A percentile compares a stretch with the other conserved stretches of the same genome.
Evolutionary conservation across 2,888 invertebrate species (phyloP).

Genomic region (Aphidoletes aphidimyza): DNA sequence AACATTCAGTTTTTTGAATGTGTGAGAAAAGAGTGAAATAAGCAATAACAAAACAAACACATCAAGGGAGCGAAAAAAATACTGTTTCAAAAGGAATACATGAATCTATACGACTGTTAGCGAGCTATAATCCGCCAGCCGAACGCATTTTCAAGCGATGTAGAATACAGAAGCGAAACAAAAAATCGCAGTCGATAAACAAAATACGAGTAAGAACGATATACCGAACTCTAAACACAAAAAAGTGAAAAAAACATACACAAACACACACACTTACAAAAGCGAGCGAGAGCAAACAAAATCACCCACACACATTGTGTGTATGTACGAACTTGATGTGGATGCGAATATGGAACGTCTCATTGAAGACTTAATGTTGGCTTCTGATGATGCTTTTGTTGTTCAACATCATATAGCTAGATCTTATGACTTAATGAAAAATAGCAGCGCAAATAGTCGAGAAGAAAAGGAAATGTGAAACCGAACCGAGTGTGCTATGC

Average conservation of each 20-base stretch:
- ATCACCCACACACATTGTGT: too few species aligned
- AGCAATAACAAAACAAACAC: background rate
- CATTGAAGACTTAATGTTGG: background rate
- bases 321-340: too few species aligned
- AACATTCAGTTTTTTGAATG: background rate
- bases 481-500: background rate
- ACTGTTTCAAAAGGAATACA: slow-evolving; percentile 8
- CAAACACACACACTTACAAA: too few species aligned
- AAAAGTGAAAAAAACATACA: too few species aligned
- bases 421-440: slow-evolving; percentile 49
- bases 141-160: background rate
- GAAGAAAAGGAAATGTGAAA: background rate
- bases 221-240: too few species aligned
- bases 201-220: background rate
- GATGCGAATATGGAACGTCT: background rate
- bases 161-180: background rate
- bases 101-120: background rate
- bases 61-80: background rate
- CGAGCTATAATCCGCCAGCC: background rate
- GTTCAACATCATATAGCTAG: background rate
- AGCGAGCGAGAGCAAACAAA: background rate
- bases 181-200: slow-evolving; percentile 35
- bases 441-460: slow-evolving; percentile 13
- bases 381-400: background rate
- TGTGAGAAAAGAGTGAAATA: too few species aligned